These are phyloP conservation scores for Tethea ocularis DNA, from an alignment of 2,888 invertebrate genomes.

Conservation along the genomic window DNA sequence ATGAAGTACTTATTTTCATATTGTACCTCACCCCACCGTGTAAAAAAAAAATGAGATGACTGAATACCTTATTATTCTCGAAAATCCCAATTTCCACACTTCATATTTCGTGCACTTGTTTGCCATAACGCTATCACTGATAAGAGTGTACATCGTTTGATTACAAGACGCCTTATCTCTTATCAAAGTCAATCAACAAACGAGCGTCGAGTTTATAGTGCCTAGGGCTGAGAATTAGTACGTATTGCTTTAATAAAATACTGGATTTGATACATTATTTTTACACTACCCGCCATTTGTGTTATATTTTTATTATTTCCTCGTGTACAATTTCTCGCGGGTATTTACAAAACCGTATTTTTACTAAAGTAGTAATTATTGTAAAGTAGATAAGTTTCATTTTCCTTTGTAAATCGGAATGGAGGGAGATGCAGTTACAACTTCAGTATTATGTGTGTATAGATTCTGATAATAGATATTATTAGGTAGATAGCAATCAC, in stretches of 20 bases:
- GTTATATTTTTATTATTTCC: neutral
- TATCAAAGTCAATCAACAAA: constrained; percentile 72
- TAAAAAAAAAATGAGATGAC: neutral
- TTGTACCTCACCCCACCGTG: too few relatives aligned
- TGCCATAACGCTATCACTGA: constrained; percentile 73
- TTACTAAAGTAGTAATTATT: neutral
- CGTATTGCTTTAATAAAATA: constrained; percentile 11
- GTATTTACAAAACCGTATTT: neutral
- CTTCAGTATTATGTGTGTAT: neutral
- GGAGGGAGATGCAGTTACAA: neutral
- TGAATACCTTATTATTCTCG: constrained; percentile 61
- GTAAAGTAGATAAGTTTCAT: neutral
- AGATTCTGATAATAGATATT: neutral
- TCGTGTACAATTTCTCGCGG: neutral
- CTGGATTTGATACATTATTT: constrained; percentile 12
- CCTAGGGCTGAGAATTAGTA: constrained; percentile 6
- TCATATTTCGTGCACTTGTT: constrained; percentile 66
- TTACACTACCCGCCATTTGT: constrained; percentile 7
- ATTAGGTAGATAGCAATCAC: too few relatives aligned
- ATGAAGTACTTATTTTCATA: constrained; percentile 18
- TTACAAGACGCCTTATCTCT: constrained; percentile 67
- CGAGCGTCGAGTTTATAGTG: constrained; percentile 21
- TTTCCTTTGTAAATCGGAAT: neutral
- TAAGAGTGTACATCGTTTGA: constrained; percentile 76
- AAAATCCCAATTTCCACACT: constrained; percentile 56